Percentiles rank a stretch among this genome's conserved stretches.
These are phyloP conservation scores for Leuciscus idus DNA, from an alignment of 2,113 vertebrate species.

Conservation along the genomic window DNA sequence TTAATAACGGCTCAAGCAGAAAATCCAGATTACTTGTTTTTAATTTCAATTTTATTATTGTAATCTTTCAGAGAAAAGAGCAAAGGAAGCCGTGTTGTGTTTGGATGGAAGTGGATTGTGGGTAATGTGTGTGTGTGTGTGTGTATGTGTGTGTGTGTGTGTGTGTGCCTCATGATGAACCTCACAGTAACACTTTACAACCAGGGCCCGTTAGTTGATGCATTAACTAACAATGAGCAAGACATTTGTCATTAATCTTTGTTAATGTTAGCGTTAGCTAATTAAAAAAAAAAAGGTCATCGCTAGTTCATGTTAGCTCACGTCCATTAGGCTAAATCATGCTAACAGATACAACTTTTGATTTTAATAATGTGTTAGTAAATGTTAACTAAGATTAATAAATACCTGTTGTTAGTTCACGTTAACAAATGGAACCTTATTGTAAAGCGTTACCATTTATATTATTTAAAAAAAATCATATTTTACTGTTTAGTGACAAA, in stretches of 20 bases:
- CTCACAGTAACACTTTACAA: neutral
- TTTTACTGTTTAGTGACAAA: too few species aligned
- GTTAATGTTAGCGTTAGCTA: neutral
- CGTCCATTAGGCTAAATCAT: neutral
- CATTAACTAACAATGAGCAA: neutral
- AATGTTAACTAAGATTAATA: neutral
- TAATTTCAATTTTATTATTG: constrained; percentile 76
- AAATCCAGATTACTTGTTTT: constrained; percentile 79
- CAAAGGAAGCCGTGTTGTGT: constrained; percentile 53
- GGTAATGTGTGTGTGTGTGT: constrained; percentile 42
- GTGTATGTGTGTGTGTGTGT: constrained; percentile 5
- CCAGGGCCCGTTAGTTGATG: neutral
- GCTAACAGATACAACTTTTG: neutral
- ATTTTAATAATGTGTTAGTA: neutral
- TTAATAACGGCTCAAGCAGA: constrained; percentile 78
- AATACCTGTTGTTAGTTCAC: neutral
- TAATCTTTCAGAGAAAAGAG: constrained; percentile 66
- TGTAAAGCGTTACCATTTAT: neutral
- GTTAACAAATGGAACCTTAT: too few species aligned
- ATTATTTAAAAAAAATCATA: too few species aligned
- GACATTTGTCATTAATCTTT: neutral
- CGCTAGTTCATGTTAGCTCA: neutral
- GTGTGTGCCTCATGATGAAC: constrained; percentile 17
- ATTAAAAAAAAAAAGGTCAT: neutral
- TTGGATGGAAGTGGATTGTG: constrained; percentile 69